Evolutionary conservation across 2,888 invertebrate species (phyloP).

Genomic region (Apamea monoglypha): DNA sequence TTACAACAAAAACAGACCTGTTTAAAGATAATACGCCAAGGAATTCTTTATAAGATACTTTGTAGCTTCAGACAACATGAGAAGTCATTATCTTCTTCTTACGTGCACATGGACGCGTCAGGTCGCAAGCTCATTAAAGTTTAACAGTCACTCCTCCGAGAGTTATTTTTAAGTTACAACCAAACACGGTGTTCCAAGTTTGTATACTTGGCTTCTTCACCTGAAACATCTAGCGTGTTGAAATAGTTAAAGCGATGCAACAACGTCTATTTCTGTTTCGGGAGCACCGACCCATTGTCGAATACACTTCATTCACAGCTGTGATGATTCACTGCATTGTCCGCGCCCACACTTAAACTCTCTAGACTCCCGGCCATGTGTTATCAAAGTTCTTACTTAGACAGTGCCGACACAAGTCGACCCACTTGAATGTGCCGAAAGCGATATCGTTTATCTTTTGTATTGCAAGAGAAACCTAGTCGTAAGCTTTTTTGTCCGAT

Average conservation of each 20-base stretch:
- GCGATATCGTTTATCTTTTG: constrained; percentile 74
- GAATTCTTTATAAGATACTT: constrained; percentile 25
- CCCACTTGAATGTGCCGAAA: constrained; percentile 75
- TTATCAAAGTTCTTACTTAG: constrained; percentile 69
- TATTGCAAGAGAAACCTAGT: constrained; percentile 65
- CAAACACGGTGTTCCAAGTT: constrained; percentile 58
- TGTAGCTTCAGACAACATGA: constrained; percentile 34
- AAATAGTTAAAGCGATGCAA: constrained; percentile 75
- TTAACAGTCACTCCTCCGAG: constrained; percentile 47
- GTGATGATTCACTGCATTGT: constrained; percentile 85
- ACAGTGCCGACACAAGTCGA: constrained; percentile 66
- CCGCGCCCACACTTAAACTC: constrained; percentile 78
- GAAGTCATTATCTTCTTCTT: constrained; percentile 45
- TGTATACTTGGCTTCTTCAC: constrained; percentile 66
- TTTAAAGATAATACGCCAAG: constrained; percentile 13
- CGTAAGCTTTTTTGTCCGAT: constrained; percentile 56
- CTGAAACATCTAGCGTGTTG: constrained; percentile 73
- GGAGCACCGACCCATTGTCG: constrained; percentile 83
- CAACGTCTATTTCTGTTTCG: constrained; percentile 82
- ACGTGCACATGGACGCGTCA: constrained; percentile 36
- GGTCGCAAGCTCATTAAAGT: constrained; percentile 52
- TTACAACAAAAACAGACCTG: constrained; percentile 2
- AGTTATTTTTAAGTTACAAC: constrained; percentile 61
- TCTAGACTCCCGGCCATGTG: constrained; percentile 72
- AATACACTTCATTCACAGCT: constrained; percentile 82